These are phyloP conservation scores for Cheilosia scutellata DNA, from an alignment of 2,888 invertebrate species.

Conservation along the genomic window DNA sequence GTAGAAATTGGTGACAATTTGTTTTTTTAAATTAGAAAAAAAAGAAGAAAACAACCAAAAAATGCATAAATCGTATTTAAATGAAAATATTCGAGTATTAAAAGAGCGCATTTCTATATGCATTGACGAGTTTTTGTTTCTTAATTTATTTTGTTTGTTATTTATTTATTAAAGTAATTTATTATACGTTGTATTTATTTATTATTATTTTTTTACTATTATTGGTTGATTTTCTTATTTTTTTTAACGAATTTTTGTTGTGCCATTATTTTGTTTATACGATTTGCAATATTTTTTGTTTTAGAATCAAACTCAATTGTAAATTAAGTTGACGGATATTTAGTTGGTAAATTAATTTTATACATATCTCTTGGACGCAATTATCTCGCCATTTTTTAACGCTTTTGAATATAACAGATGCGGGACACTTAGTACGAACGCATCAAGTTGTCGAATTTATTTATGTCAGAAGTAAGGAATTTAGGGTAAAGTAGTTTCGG, in stretches of 20 bases:
- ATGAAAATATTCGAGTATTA: conserved; percentile 35
- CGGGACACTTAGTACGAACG: not conserved
- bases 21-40: conserved; percentile 5
- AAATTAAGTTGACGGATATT: conserved; percentile 7
- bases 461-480: too few relatives aligned
- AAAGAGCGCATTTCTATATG: conserved; percentile 19
- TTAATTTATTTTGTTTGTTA: conserved; percentile 31
- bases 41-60: conserved; percentile 62
- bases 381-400: conserved; percentile 26
- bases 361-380: conserved; percentile 20
- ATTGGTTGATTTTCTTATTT: conserved; percentile 72
- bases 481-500: too few relatives aligned
- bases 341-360: conserved; percentile 16
- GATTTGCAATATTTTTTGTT: conserved; percentile 24
- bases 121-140: conserved; percentile 29
- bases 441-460: too few relatives aligned
- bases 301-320: not conserved
- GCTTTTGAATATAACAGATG: not conserved
- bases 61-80: conserved; percentile 12
- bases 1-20: conserved; percentile 22
- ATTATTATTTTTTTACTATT: conserved; percentile 51
- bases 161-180: conserved; percentile 66
- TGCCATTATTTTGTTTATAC: conserved; percentile 47
- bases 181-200: conserved; percentile 55
- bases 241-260: conserved; percentile 55